Base-by-base conservation (phyloP, 2,797 vertebrate species). In the Tauraco hartlaubi region DNA sequence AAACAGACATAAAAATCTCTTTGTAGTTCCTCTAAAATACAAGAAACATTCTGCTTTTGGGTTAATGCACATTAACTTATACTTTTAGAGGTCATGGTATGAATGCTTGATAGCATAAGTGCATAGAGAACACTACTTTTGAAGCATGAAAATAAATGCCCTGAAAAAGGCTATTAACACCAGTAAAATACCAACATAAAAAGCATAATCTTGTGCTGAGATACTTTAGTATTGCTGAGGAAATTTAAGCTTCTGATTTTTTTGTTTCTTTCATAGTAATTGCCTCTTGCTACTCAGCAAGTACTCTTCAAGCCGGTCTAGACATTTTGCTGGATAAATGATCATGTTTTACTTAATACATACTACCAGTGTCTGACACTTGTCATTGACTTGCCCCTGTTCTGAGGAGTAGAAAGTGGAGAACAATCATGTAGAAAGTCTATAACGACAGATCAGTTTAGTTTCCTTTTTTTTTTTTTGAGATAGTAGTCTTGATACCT, bases 151-250 rank as follows among this genome's bases (percentile, higher is more conserved):
- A 92, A 76, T 83, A 73, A 95, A 77, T 80, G 31, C 18, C 22
- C 48, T 91, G 25, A 37, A 52, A 85, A 91, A 67, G 56, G n/a
- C 64, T 94, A 74, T 92, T 94, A 91, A 49, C 7, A 31, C 69
- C 81, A 95, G 71, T 77, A 88, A 85, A 94, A 92, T 89, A n/a
- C 33, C 62, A 74, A 84, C 56, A 64, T 71, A 21, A 77, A 95
- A 77, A 64, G 41, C 61, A 91, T 94, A 85, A 92, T 85, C 72
- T 92, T 83, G 35, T 75, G 44, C 28, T 66, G 68, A 83, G n/a
- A 59, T 85, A 12, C 26, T 80, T 83, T 39, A 48, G 5, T 58
- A 54, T 69, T 73, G 29, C 52, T 26, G 15, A 23, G 35, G 15
- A 91, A 69, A 66, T 80, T 59, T 75, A 91, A 74, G 55, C 48